These are phyloP conservation scores for Ctenopoma multispine DNA, from an alignment of 2,797 vertebrate species.

Conservation along the genomic window DNA sequence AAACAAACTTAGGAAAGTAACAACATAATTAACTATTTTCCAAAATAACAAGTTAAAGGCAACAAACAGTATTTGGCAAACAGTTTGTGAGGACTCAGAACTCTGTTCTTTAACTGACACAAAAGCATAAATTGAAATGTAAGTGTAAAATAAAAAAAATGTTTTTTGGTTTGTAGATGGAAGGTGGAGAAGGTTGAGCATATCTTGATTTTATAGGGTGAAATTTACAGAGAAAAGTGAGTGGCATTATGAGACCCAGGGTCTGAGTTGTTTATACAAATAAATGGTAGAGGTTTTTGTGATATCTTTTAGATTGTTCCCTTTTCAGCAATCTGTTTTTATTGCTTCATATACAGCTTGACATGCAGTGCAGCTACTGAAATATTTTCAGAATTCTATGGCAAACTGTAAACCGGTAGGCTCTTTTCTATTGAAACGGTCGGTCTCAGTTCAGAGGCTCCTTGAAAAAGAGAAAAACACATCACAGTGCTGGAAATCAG, in stretches of 20 bases:
- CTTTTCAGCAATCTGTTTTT: constrained; percentile 2
- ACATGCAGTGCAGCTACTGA: neutral
- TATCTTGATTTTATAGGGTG: neutral
- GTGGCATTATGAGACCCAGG: neutral
- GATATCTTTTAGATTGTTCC: neutral
- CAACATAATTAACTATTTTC: neutral
- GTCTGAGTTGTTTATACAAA: constrained; percentile 3
- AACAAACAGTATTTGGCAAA: constrained; percentile 19
- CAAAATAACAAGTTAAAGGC: constrained; percentile 3
- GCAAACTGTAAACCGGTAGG: constrained; percentile 10
- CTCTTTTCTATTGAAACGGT: constrained; percentile 17
- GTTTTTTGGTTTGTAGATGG: neutral
- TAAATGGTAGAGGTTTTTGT: neutral
- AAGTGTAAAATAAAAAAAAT: constrained; percentile 3
- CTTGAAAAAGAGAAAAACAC: neutral
- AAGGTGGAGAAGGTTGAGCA: neutral
- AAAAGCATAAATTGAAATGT: constrained; percentile 17
- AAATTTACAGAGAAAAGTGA: neutral
- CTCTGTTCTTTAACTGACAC: constrained; percentile 15
- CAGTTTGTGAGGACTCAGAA: neutral
- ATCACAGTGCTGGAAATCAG: constrained; percentile 32
- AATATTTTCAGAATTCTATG: constrained; percentile 9
- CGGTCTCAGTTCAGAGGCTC: constrained; percentile 20
- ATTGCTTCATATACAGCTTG: constrained; percentile 5
- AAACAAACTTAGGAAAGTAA: neutral